These are phyloP conservation scores for Scalopus aquaticus DNA, from an alignment of 2,113 vertebrate species.

Conservation along the genomic window DNA sequence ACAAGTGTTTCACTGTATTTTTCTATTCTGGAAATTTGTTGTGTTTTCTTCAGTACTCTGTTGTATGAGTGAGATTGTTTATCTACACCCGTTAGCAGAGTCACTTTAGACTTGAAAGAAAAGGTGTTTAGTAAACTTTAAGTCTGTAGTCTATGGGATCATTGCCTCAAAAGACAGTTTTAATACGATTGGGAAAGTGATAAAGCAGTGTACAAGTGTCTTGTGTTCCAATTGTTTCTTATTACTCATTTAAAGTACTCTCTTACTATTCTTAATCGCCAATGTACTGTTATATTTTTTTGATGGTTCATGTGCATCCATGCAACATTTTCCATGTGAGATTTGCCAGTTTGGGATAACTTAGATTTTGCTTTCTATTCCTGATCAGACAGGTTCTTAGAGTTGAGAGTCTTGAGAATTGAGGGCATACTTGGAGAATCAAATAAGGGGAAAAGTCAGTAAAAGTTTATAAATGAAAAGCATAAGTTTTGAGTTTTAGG, in stretches of 20 bases:
- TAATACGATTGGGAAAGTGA: neutral
- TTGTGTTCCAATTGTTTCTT: constrained; percentile 1
- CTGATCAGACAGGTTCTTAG: neutral
- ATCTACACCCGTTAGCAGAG: neutral
- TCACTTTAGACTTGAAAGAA: neutral
- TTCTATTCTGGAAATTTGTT: constrained; percentile 14
- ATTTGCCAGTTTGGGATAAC: neutral
- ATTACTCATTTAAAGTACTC: neutral
- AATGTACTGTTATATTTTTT: neutral
- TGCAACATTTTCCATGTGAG: neutral
- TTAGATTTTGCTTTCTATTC: neutral
- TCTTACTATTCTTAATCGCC: neutral
- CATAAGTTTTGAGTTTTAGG: neutral
- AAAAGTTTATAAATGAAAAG: neutral
- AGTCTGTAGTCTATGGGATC: neutral
- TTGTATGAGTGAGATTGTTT: neutral
- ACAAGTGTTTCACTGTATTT: neutral
- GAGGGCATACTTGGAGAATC: neutral
- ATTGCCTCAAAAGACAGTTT: neutral
- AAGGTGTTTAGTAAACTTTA: neutral
- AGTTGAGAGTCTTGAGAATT: neutral
- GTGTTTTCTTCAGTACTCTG: neutral
- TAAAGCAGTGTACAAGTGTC: neutral
- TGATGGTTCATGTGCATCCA: neutral
- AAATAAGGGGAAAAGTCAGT: neutral